Base-by-base conservation (phyloP, 2,797 vertebrate species). In the Sylvia borin region DNA sequence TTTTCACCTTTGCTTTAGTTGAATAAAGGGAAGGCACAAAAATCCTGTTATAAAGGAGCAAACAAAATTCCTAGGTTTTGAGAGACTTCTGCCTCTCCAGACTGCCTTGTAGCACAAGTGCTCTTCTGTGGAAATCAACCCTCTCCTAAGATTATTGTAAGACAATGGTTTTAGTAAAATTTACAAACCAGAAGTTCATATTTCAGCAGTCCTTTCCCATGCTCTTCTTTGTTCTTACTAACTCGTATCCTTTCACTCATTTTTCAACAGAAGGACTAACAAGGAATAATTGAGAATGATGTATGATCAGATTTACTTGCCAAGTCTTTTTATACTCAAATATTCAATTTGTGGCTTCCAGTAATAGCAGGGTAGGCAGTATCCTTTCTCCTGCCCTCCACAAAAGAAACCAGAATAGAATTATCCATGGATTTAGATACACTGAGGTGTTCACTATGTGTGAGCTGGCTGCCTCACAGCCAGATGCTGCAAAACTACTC, bases 391-490 rank as follows among this genome's bases (percentile, higher is more conserved):
- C 31, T 9, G 9, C 38, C 45, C 43, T 34, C 58, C 73, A 9
- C n/a, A 34, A 47, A 58, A 72, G 55, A 54, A 81, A 85, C 21
- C 17, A 82, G 71, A 82, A 57, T 75, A 58, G 22, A 88, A 73
- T 40, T 68, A 75, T 42, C n/a, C 58, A 10, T 3, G 38, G 66
- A 84, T 55, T 78, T 45, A 51, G 66, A 17, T 58, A 36, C 34
- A 50, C 0, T 1, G 4, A 6, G n/a, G 57, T 38, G 48, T 19
- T 57, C 26, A 5, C n/a, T 40, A 26, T 0, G 4, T 16, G 18
- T 54, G 38, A 86, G 80, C 50, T 3, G 2, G 20, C 57, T 67
- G 65, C 72, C 62, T 83, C 9, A 3, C 60, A 71, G 93, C 64
- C 84, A 83, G 90, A 70, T 79, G 68, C 70, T 42, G 61, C 76